Evolutionary conservation across 2,113 vertebrate genomes (phyloP).

Genomic region (Pelecanus crispus): DNA sequence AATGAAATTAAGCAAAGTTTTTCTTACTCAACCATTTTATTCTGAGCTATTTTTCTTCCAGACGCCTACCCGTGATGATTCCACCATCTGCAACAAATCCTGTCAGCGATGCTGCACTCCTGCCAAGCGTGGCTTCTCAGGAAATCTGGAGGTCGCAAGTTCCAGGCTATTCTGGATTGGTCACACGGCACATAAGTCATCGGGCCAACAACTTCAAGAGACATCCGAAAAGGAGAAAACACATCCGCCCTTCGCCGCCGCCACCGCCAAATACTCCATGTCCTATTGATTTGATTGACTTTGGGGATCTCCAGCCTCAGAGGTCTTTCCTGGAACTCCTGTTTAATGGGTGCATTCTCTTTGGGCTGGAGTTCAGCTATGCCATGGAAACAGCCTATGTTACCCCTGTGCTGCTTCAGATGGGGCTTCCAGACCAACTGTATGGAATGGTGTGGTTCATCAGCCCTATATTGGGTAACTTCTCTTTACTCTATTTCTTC

Average conservation of each 20-base stretch:
- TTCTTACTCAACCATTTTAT: not conserved
- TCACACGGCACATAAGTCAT: conserved; percentile 89
- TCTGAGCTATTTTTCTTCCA: not conserved
- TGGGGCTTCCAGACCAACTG: conserved; percentile 94
- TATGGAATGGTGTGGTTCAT: conserved; percentile 98
- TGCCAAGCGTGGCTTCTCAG: conserved; percentile 77
- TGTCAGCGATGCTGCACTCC: conserved; percentile 73
- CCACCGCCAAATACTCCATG: conserved; percentile 94
- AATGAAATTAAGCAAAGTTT: not conserved
- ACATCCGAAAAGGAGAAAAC: conserved; percentile 87
- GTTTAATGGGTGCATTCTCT: conserved; percentile 92
- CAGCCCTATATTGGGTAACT: conserved; percentile 92
- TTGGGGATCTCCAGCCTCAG: conserved; percentile 86
- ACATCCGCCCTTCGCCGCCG: conserved; percentile 88
- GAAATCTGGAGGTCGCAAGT: conserved; percentile 84
- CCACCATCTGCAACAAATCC: conserved; percentile 78
- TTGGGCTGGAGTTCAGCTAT: conserved; percentile 97
- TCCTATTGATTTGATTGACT: conserved; percentile 84
- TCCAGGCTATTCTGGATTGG: conserved; percentile 77
- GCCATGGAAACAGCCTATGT: conserved; percentile 99
- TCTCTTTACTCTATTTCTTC: not conserved
- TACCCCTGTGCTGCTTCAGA: conserved; percentile 92
- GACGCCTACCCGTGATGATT: conserved; percentile 67
- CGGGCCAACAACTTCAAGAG: conserved; percentile 98
- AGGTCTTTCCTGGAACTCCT: conserved; percentile 89